Evolutionary conservation across 2,888 invertebrate species (phyloP).

Genomic region (Trisateles emortualis): DNA sequence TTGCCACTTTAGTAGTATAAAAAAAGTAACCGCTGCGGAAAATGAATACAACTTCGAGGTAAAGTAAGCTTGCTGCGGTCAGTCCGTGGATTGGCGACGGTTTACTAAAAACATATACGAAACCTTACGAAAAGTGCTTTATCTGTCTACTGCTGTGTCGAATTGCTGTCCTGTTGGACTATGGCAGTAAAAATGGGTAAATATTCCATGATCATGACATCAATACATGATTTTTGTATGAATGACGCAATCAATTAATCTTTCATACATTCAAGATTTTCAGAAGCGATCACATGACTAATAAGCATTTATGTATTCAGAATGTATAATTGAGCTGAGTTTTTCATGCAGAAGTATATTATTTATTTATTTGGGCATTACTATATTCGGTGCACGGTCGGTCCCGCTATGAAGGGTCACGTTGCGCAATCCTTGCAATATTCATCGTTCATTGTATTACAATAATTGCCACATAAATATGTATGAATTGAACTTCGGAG

Average conservation of each 20-base stretch:
- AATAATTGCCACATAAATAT: constrained; percentile 82
- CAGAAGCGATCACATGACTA: background rate
- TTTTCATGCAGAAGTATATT: constrained; percentile 3
- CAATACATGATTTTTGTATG: background rate
- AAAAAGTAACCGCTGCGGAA: too few species aligned
- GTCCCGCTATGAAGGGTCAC: constrained; percentile 52
- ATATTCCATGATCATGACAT: too few species aligned
- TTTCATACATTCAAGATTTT: background rate
- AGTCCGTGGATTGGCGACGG: too few species aligned
- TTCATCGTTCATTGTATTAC: constrained; percentile 79
- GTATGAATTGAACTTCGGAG: constrained; percentile 73
- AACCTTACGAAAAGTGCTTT: too few species aligned
- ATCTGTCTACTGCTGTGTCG: too few species aligned
- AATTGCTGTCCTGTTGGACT: too few species aligned
- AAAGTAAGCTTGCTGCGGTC: too few species aligned
- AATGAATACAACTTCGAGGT: too few species aligned
- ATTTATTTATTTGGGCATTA: constrained; percentile 43
- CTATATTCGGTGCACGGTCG: constrained; percentile 48
- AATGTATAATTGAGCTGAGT: constrained; percentile 28
- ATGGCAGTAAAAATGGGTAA: too few species aligned
- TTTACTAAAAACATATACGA: too few species aligned
- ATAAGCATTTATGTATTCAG: constrained; percentile 3
- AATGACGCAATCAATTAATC: background rate
- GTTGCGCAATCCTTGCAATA: constrained; percentile 72
- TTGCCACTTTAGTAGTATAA: too few species aligned